A percentile compares a stretch with the other conserved stretches of the same genome.
These are phyloP conservation scores for Pachypanchax playfairii DNA, from an alignment of 2,113 vertebrate species.

Conservation along the genomic window DNA sequence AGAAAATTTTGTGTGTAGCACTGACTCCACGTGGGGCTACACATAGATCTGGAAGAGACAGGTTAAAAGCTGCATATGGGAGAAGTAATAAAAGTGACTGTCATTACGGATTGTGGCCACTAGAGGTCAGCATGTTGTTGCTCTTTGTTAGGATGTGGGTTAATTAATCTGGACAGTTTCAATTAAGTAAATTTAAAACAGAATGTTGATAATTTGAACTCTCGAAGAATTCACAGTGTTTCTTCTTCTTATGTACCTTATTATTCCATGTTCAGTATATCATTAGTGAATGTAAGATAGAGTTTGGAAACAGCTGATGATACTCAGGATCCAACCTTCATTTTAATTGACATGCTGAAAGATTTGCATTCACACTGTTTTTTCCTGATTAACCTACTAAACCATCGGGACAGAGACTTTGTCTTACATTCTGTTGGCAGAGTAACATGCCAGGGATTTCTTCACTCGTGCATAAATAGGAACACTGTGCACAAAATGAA, in stretches of 20 bases:
- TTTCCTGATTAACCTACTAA: constrained; percentile 8
- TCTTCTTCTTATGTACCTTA: background rate
- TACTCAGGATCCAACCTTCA: background rate
- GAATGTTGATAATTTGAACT: background rate
- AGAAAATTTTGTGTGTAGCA: too few species aligned
- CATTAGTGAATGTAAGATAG: too few species aligned
- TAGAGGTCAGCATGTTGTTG: constrained; percentile 15
- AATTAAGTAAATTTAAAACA: background rate
- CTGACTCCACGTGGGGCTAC: too few species aligned
- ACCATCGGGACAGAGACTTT: background rate
- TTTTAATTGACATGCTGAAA: background rate
- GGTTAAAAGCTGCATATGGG: too few species aligned
- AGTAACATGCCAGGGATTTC: background rate
- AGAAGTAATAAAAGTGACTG: too few species aligned
- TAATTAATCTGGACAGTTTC: background rate
- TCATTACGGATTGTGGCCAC: too few species aligned
- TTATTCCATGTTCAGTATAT: too few species aligned
- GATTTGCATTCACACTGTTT: background rate
- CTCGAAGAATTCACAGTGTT: background rate
- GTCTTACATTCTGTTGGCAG: background rate
- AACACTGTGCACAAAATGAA: constrained; percentile 23
- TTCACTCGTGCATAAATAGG: constrained; percentile 25
- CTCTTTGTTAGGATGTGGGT: background rate
- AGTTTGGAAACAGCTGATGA: background rate
- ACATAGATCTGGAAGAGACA: too few species aligned